phyloP scores from a whole-genome alignment of 1,140 invertebrate species.

The Macrocentrus cingulum region DNA sequence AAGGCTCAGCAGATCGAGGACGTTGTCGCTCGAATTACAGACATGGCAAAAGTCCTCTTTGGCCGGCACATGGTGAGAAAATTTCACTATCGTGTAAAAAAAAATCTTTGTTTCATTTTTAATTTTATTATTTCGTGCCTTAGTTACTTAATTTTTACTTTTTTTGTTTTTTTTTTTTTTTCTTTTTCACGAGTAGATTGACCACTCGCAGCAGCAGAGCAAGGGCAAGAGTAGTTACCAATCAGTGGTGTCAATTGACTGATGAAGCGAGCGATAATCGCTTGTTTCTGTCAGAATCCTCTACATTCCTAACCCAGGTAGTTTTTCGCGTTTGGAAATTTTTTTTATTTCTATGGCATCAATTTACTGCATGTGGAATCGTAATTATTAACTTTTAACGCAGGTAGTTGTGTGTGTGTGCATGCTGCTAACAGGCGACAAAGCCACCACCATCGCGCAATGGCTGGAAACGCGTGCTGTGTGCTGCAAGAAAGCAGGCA shows the following conservation, averaged over 20 bases:
- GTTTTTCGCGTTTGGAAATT: slow-evolving; percentile 47
- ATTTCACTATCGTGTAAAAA: no score
- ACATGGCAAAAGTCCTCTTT: slow-evolving; percentile 98
- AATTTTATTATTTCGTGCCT: no score
- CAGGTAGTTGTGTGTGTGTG: slow-evolving; percentile 44
- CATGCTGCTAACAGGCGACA: slow-evolving; percentile 68
- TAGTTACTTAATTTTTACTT: neutral
- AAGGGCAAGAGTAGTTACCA: slow-evolving; percentile 95
- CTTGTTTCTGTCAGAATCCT: slow-evolving; percentile 98
- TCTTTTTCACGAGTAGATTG: slow-evolving; percentile 78
- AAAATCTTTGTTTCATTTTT: no score
- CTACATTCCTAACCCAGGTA: slow-evolving; percentile 97
- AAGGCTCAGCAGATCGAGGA: slow-evolving; percentile 76
- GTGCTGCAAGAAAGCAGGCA: slow-evolving; percentile 90
- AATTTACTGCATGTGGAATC: slow-evolving; percentile 27
- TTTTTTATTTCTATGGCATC: slow-evolving; percentile 22
- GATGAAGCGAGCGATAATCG: slow-evolving; percentile 98
- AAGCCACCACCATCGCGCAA: slow-evolving; percentile 69
- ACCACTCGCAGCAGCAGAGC: slow-evolving; percentile 95
- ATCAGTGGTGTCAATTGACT: slow-evolving; percentile 95
- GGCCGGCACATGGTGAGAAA: slow-evolving; percentile 94
- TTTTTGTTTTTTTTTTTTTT: slow-evolving; percentile 21
- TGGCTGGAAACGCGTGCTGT: slow-evolving; percentile 89
- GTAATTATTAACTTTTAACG: slow-evolving; percentile 28
- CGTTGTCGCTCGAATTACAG: slow-evolving; percentile 93